A percentile compares a stretch with the other conserved stretches of the same genome.
Evolutionary conservation across 2,888 invertebrate genomes (phyloP).

Genomic region (Taphrorychus bicolor): DNA sequence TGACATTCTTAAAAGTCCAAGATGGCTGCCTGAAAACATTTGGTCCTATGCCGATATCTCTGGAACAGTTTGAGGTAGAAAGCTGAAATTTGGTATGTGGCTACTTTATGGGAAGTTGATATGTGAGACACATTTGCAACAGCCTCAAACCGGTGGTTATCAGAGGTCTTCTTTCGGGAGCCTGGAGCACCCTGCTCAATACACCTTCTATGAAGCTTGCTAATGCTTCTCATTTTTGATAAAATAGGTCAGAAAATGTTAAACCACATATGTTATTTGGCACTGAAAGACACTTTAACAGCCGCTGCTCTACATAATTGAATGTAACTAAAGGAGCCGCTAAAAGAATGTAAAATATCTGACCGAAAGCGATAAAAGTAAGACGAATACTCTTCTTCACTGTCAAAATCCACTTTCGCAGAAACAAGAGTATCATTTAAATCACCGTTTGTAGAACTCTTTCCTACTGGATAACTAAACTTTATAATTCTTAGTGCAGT

Average conservation of each 20-base stretch:
- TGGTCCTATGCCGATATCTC: too few relatives aligned
- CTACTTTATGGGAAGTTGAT: too few relatives aligned
- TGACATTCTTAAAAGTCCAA: too few relatives aligned
- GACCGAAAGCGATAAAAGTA: conserved; percentile 83
- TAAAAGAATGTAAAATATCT: conserved; percentile 82
- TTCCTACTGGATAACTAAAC: conserved; percentile 67
- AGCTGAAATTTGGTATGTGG: too few relatives aligned
- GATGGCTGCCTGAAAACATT: too few relatives aligned
- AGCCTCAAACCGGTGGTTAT: conserved; percentile 78
- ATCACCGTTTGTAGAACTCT: conserved; percentile 48
- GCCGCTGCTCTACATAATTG: conserved; percentile 83
- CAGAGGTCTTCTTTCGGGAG: conserved; percentile 76
- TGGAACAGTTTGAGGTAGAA: too few relatives aligned
- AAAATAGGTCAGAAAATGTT: conserved; percentile 69
- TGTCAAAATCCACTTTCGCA: conserved; percentile 85
- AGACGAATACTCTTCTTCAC: conserved; percentile 88
- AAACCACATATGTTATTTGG: conserved; percentile 55
- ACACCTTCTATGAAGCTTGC: conserved; percentile 82
- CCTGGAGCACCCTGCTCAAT: conserved; percentile 72
- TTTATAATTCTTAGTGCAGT: conserved; percentile 83
- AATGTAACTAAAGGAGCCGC: conserved; percentile 85
- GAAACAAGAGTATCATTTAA: conserved; percentile 61
- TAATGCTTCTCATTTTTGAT: conserved; percentile 86
- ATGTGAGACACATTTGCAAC: conserved; percentile 78
- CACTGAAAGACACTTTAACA: conserved; percentile 73